Base-by-base conservation (phyloP, 2,888 invertebrate species). In the Drosophila siamana region DNA sequence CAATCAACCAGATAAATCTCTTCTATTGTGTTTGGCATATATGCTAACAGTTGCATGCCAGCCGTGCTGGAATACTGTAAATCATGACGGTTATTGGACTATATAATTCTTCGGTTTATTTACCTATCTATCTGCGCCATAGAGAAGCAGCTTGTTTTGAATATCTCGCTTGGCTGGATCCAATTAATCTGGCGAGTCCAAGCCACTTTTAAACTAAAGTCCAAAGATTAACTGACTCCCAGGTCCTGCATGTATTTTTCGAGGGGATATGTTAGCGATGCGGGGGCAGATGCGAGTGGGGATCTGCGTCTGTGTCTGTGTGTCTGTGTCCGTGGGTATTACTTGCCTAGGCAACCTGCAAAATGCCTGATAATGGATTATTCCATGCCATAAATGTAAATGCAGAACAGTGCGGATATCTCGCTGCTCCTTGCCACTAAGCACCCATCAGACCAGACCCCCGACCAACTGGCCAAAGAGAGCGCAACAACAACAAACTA, bases 361-460 rank as follows among this genome's bases (percentile, higher is more conserved):
- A 87, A 85, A 82, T 82, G 80, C 80, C 82, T 86, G 85, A 86
- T 86, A 86, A 86, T 86, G 85, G 85, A 86, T 86, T 86, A 86
- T 86, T 85, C 78, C 83, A 80, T 81, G 86, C 84, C 86, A 85
- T 86, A 85, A 86, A 87, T 87, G 85, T 80, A 86, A 86, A 82
- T 87, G 85, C 76, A 71, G 71, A 78, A 64, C 73, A 72, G 52
- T 64, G 61, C 67, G 62, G 69, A 69, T 62, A 70, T 64, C 64
- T 61, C 40, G 55, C 38, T 69, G 6, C 15, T 19, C n/a, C 7
- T 26, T 43, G 2, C 19, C 24, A 26, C 52, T 54, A 66, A 63
- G 40, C 62, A 54, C 64, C 56, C 52, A 61, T 33, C 62, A 28
- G 28, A 9, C 28, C 28, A 33, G 5, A 1, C 24, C 11, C 9